These are phyloP conservation scores for Strigops habroptila DNA, from an alignment of 2,113 vertebrate genomes.

Conservation along the genomic window DNA sequence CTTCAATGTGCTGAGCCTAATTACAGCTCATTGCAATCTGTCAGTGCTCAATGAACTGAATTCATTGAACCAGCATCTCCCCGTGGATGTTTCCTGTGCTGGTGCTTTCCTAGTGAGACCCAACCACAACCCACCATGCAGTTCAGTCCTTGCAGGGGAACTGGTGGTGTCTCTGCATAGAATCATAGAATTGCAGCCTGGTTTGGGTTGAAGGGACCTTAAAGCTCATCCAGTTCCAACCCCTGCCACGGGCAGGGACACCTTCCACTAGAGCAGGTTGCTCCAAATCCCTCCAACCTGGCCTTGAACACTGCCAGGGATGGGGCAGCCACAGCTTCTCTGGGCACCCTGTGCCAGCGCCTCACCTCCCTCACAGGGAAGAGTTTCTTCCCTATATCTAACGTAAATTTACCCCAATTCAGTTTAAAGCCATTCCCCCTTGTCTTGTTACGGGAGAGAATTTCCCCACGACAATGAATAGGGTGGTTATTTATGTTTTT, in stretches of 20 bases:
- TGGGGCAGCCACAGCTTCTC: neutral
- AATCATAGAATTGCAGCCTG: neutral
- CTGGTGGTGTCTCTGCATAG: neutral
- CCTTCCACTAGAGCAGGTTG: neutral
- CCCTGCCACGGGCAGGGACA: neutral
- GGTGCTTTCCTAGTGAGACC: neutral
- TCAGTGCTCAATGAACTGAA: neutral
- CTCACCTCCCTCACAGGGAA: neutral
- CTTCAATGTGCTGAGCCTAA: neutral
- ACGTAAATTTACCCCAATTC: neutral
- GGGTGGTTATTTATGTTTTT: neutral
- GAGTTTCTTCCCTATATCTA: neutral
- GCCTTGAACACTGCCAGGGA: neutral
- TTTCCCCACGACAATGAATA: neutral
- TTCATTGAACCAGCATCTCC: neutral
- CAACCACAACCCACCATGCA: neutral
- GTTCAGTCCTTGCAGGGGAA: neutral
- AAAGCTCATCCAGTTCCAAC: neutral
- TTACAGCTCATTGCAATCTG: neutral
- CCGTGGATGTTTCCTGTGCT: neutral
- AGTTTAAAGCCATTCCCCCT: neutral
- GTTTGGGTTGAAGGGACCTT: neutral
- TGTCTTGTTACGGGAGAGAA: neutral
- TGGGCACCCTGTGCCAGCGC: neutral
- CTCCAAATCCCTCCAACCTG: neutral